Base-by-base conservation (phyloP, 2,113 vertebrate species). In the Aspiorhynchus laticeps region DNA sequence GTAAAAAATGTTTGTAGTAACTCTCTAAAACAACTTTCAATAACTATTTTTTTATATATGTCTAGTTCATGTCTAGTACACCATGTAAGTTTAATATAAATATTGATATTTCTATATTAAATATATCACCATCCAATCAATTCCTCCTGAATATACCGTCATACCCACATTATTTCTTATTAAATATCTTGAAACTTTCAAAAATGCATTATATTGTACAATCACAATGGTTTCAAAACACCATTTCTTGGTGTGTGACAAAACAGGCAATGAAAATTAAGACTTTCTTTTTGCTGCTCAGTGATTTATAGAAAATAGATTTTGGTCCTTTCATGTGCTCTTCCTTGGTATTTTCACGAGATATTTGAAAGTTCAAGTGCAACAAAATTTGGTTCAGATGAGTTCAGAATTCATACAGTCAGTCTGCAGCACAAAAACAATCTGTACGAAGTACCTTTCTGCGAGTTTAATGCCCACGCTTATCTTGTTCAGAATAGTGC, bases 401-500 rank as follows among this genome's bases (percentile, higher is more conserved):
- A 46, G 41, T 76, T 41, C 1, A 74, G 5, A 38, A 24, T 5
- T 5, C 10, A 1, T 75, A 46, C 24, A 6, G 24, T 75, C 73
- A 48, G 41, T 76, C 41, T 76, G 73, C 41, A 26, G 73, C 73
- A 46, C 73, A 46, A 75, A 46, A 75, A 75, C 73, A 46, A 46
- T 75, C 41, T 75, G 74, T 41, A 76, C 2, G 12, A 76, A 76
- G 74, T 80, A 17, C 21, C 56, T 61, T 59, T 8, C 48, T 80
- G 31, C 0, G 21, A 36, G 31, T 38, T 15, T 26, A 36, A 63
- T n/a, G 36, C 78, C 78, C 56, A 80, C 78, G n/a, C 33, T 36
- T 26, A 61, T 61, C 78, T 61, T 63, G 33, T 63, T n/a, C 53
- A 80, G 78, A 63, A 63, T n/a, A 61, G 56, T 41, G 12, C n/a